Evolutionary conservation across 2,113 vertebrate species (phyloP).

Genomic region (Nycticebus coucang): DNA sequence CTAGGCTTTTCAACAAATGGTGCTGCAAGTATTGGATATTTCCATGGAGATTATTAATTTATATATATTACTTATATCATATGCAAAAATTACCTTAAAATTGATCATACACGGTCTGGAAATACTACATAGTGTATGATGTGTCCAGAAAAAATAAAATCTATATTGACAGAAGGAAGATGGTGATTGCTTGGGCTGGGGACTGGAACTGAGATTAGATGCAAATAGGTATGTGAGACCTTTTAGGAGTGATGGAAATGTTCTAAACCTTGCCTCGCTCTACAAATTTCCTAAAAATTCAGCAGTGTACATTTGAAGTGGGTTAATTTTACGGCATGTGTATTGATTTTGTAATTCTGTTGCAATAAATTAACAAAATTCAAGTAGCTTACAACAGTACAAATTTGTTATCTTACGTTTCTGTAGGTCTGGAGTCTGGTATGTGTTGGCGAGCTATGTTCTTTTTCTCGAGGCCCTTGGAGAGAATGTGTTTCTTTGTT

Average conservation of each 20-base stretch:
- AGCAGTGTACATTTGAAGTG: not conserved
- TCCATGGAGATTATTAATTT: not conserved
- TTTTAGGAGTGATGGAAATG: not conserved
- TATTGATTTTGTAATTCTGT: not conserved
- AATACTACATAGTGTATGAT: not conserved
- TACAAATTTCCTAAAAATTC: not conserved
- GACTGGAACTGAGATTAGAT: not conserved
- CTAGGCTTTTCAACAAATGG: not conserved
- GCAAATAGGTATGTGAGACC: not conserved
- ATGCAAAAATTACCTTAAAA: too few species aligned
- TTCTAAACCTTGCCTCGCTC: not conserved
- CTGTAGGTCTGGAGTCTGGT: not conserved
- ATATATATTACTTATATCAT: not conserved
- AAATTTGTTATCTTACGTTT: not conserved
- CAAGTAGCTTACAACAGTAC: not conserved
- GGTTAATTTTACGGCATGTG: not conserved
- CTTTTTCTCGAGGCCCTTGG: not conserved
- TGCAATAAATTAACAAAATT: not conserved
- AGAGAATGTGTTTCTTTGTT: not conserved
- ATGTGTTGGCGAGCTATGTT: not conserved
- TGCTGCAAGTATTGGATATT: not conserved
- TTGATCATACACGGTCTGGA: not conserved
- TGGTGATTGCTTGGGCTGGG: not conserved
- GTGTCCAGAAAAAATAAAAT: not conserved
- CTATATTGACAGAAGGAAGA: not conserved